Percentiles rank a stretch among this genome's conserved stretches.
Conservation (phyloP, 2,888 invertebrate species). For the Diarsia rubi region DNA sequence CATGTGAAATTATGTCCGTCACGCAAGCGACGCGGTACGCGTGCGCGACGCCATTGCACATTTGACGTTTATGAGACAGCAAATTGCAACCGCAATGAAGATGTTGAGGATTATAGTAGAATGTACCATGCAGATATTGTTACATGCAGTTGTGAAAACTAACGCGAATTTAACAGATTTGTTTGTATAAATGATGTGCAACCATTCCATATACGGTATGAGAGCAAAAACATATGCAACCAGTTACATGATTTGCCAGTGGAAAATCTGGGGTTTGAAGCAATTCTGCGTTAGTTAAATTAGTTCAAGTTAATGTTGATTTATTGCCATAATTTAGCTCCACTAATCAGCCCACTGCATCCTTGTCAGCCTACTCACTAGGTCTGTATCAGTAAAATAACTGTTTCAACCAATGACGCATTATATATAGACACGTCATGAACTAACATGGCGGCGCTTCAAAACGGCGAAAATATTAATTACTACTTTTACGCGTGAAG, state of each 20-base stretch:
- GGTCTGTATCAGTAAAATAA: background rate
- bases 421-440: too few species aligned
- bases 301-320: background rate
- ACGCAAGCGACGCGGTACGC: constrained; percentile 35
- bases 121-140: constrained; percentile 13
- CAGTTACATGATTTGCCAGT: background rate
- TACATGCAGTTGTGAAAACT: constrained; percentile 27
- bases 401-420: too few species aligned
- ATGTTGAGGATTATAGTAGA: constrained; percentile 16
- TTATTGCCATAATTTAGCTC: background rate
- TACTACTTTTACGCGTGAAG: too few species aligned
- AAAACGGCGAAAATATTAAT: too few species aligned
- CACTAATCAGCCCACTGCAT: too few species aligned
- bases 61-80: constrained; percentile 40
- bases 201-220: background rate
- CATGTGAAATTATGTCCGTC: constrained; percentile 40
- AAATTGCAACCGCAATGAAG: constrained; percentile 26
- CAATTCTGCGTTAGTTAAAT: background rate
- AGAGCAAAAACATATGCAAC: constrained; percentile 8
- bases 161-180: background rate
- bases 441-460: too few species aligned
- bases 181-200: background rate
- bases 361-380: background rate
- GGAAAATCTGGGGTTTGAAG: background rate
- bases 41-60: constrained; percentile 36